Conservation (phyloP, 2,113 vertebrate genomes). For the Urocitellus parryii region DNA sequence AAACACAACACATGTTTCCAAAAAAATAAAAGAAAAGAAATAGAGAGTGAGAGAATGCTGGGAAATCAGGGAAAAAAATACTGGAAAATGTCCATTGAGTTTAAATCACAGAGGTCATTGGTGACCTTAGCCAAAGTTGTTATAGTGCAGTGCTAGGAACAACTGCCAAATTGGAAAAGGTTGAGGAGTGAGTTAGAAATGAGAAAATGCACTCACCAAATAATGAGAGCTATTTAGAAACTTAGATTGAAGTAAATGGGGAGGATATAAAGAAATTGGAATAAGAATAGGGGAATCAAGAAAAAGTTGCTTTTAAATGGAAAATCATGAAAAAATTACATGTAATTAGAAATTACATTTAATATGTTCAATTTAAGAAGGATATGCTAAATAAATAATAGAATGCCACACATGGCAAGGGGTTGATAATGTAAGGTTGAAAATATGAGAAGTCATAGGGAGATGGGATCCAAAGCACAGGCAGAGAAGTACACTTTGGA, state of each 20-base stretch:
- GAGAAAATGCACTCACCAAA: conserved; percentile 5
- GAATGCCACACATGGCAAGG: not conserved
- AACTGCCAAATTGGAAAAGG: not conserved
- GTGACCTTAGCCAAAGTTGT: not conserved
- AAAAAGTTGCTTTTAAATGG: conserved; percentile 17
- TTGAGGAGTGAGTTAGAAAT: not conserved
- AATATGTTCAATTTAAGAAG: not conserved
- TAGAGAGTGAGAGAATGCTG: not conserved
- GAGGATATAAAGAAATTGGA: not conserved
- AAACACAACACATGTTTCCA: not conserved
- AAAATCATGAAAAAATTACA: not conserved
- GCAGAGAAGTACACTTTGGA: not conserved
- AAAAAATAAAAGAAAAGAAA: not conserved
- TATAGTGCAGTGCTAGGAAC: not conserved
- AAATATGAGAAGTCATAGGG: not conserved
- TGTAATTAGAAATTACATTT: not conserved
- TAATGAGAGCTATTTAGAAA: not conserved
- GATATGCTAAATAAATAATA: conserved; percentile 18
- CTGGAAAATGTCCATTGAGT: not conserved
- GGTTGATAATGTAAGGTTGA: not conserved
- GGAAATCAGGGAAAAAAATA: not conserved
- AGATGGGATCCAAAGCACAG: not conserved
- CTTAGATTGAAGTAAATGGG: conserved; percentile 8
- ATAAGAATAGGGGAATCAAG: not conserved
- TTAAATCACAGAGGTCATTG: conserved; percentile 26